phyloP scores from a whole-genome alignment of 2,888 invertebrate species.

The Caenorhabditis drosophilae region DNA sequence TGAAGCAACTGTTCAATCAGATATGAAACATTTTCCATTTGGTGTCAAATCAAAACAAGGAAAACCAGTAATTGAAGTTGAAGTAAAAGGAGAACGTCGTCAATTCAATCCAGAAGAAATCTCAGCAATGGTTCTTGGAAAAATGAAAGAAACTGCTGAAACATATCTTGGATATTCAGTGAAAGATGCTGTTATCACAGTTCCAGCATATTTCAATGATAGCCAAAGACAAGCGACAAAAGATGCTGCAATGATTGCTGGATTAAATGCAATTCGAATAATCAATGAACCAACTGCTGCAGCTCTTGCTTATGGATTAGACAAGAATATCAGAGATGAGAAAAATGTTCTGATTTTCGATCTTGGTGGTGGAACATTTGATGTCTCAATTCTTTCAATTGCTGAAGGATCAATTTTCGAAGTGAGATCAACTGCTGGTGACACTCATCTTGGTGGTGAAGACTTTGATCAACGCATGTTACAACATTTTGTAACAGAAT shows the following conservation, averaged over 20 bases:
- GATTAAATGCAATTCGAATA: conserved; percentile 71
- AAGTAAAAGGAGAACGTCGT: conserved; percentile 86
- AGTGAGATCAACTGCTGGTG: conserved; percentile 77
- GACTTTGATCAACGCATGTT: conserved; percentile 66
- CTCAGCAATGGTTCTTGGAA: conserved; percentile 62
- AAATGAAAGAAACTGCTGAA: conserved; percentile 70
- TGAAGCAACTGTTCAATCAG: conserved; percentile 70
- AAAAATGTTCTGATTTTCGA: conserved; percentile 61
- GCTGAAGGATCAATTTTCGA: conserved; percentile 38
- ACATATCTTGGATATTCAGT: conserved; percentile 61
- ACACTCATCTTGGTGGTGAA: conserved; percentile 72
- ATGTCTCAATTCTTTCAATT: conserved; percentile 53
- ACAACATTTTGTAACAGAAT: conserved; percentile 70
- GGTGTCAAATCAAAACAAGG: conserved; percentile 49
- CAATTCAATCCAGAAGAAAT: conserved; percentile 71
- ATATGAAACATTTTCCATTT: conserved; percentile 67
- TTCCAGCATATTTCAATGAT: conserved; percentile 82
- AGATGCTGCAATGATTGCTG: conserved; percentile 71
- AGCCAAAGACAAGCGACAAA: conserved; percentile 76
- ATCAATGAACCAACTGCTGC: conserved; percentile 74
- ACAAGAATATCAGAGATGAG: conserved; percentile 56
- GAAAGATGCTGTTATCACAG: conserved; percentile 82
- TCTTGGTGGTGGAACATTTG: conserved; percentile 73
- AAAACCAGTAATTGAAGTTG: conserved; percentile 73
- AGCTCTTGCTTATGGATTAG: conserved; percentile 81